Conservation (phyloP, 2,888 invertebrate species). For the Acanthacorydalis orientalis region DNA sequence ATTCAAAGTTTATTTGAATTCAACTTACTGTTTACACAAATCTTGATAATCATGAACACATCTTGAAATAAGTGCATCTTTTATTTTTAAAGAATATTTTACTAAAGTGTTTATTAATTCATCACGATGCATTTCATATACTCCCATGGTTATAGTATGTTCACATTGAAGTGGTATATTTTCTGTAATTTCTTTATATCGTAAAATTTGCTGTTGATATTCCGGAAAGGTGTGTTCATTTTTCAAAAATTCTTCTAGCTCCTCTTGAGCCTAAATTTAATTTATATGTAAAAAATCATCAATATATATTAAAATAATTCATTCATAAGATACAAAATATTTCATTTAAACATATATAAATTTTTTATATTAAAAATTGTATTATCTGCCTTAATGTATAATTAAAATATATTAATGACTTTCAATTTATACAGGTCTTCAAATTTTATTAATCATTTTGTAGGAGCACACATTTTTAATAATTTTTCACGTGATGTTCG, state of each 20-base stretch:
- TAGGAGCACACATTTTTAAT: too few species aligned
- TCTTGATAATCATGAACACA: conserved; percentile 70
- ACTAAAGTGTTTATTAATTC: conserved; percentile 59
- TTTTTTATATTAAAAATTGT: too few species aligned
- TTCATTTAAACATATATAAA: too few species aligned
- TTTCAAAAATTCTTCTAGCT: conserved; percentile 50
- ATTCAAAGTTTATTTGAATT: background rate
- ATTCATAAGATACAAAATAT: too few species aligned
- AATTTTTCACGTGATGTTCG: too few species aligned
- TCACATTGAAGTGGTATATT: conserved; percentile 40
- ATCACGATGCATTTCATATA: conserved; percentile 71
- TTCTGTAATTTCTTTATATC: conserved; percentile 41
- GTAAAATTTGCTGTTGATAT: conserved; percentile 39
- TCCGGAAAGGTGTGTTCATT: conserved; percentile 46
- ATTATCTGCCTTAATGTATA: too few species aligned
- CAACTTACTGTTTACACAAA: conserved; percentile 52
- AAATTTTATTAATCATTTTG: too few species aligned
- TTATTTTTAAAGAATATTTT: conserved; percentile 46
- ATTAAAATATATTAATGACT: too few species aligned
- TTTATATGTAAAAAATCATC: background rate
- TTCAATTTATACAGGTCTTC: too few species aligned
- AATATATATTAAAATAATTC: too few species aligned
- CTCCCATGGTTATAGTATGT: conserved; percentile 61
- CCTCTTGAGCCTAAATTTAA: conserved; percentile 33
- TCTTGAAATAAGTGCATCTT: conserved; percentile 48